Evolutionary conservation across 2,797 vertebrate species (phyloP).

Genomic region (Coregonus ussuriensis): DNA sequence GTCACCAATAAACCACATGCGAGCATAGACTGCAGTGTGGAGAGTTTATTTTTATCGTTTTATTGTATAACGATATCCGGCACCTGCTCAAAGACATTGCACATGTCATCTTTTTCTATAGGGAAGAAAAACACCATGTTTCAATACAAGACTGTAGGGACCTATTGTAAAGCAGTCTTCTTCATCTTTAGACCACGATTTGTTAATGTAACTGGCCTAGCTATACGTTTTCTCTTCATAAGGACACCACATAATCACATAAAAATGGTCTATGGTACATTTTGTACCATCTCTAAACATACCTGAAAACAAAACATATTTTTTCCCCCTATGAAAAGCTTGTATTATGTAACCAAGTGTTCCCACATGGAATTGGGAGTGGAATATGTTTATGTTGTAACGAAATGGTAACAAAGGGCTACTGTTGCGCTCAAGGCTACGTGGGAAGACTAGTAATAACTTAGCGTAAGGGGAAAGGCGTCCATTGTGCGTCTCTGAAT

Average conservation of each 20-base stretch:
- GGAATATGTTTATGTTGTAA: neutral
- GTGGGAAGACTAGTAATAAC: neutral
- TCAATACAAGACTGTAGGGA: neutral
- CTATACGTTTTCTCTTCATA: neutral
- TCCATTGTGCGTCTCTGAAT: conserved; percentile 24
- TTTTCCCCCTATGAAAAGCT: neutral
- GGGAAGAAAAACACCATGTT: neutral
- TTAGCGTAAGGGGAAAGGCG: conserved; percentile 25
- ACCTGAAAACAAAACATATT: neutral
- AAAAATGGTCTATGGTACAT: neutral
- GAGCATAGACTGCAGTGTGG: neutral
- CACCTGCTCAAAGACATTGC: neutral
- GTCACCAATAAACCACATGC: no score
- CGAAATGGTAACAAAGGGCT: conserved; percentile 22
- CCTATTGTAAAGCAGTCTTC: neutral
- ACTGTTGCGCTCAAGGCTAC: conserved; percentile 27
- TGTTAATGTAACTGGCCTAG: neutral
- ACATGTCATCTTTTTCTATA: neutral
- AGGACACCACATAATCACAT: neutral
- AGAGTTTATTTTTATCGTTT: neutral
- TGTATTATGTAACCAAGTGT: conserved; percentile 9
- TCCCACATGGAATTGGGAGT: neutral
- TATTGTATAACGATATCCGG: neutral
- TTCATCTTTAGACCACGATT: neutral
- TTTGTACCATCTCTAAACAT: neutral